Base-by-base conservation (phyloP, 2,888 invertebrate species). In the Eueremaeus valkanovi region DNA sequence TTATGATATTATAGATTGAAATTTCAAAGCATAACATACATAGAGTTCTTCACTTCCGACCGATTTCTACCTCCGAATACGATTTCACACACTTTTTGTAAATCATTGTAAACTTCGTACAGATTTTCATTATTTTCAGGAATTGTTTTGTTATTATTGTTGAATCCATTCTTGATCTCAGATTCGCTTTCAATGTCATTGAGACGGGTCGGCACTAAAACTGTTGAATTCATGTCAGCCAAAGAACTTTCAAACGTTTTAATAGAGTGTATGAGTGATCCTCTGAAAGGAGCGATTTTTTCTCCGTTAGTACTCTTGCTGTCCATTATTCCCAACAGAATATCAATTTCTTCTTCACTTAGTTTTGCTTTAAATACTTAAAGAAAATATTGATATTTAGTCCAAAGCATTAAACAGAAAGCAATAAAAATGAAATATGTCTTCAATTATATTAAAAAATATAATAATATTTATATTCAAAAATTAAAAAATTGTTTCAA, bases 161-260 rank as follows among this genome's bases (percentile, higher is more conserved):
- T 33, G 21, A 66, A 3, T 1, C 66, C 66, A 66, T 36, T 66
- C 40, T 66, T 33, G n/a, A 6, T 6, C 66, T 36, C 36, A 9
- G 8, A 16, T 21, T 66, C n/a, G 31, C n/a, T n/a, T n/a, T 66
- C 36, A 21, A 66, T 66, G 18, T 66, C 36, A 36, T 66, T 66
- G 36, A 66, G 66, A 36, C 13, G 66, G 18, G 66, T 66, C 21
- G 66, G 66, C 66, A 66, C 66, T 21, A 66, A 66, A 66, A 66
- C 66, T n/a, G 66, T 66, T 36, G 66, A 66, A 21, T 36, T 36
- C 36, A 66, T 36, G n/a, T 6, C 24, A 21, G 3, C 9, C 40
- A 66, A 36, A 66, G 9, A 16, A 11, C 2, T 66, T 31, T 66
- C 66, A 36, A 66, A 36, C 5, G n/a, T n/a, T 11, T 36, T 66